Conservation (phyloP, 2,888 invertebrate species). For the Orthonychiurus folsomi region DNA sequence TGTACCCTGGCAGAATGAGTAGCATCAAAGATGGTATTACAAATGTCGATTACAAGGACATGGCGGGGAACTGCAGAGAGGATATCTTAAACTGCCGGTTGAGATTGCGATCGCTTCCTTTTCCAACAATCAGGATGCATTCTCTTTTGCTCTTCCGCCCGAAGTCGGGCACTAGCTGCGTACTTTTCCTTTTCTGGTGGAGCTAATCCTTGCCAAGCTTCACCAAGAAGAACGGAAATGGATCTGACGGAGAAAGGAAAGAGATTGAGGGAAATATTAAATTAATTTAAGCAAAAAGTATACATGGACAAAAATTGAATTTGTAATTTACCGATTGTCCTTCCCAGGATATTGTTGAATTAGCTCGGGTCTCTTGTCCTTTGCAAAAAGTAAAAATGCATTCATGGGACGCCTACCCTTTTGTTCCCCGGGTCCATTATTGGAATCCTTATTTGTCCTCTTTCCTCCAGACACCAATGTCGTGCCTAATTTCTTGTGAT, state of each 20-base stretch:
- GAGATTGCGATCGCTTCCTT: constrained; percentile 45
- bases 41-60: too few relatives aligned
- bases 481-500: constrained; percentile 14
- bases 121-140: constrained; percentile 51
- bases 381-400: constrained; percentile 50
- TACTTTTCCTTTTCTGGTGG: constrained; percentile 44
- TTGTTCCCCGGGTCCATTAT: constrained; percentile 16
- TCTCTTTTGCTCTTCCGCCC: constrained; percentile 48
- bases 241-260: constrained; percentile 45
- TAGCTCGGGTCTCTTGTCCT: constrained; percentile 46
- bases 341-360: constrained; percentile 49
- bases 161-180: constrained; percentile 44
- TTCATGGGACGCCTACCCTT: constrained; percentile 47
- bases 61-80: not conserved
- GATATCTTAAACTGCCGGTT: constrained; percentile 17
- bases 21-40: too few relatives aligned
- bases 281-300: not conserved
- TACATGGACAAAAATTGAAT: constrained; percentile 7
- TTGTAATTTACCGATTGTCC: constrained; percentile 46
- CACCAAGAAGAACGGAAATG: constrained; percentile 48
- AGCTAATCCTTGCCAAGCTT: constrained; percentile 47
- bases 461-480: constrained; percentile 12
- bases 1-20: too few relatives aligned
- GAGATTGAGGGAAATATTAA: too few relatives aligned
- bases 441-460: not conserved